Conservation (phyloP, 2,888 invertebrate species). For the Synergus japonicus region DNA sequence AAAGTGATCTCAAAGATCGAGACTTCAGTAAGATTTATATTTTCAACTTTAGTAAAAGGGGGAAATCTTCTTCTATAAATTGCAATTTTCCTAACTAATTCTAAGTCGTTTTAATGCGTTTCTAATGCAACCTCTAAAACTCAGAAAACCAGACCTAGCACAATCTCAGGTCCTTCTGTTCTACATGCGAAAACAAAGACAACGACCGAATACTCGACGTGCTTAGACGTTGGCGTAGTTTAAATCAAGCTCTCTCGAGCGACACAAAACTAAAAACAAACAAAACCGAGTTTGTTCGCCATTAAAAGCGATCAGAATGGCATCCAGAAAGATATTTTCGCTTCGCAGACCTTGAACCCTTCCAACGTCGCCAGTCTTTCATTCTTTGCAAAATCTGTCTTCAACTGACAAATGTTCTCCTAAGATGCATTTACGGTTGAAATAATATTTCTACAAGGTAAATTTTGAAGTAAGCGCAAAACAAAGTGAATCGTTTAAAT, state of each 20-base stretch:
- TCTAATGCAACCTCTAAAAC: not conserved
- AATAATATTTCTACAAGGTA: not conserved
- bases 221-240: conserved; percentile 30
- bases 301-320: conserved; percentile 11
- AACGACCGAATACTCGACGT: not conserved
- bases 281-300: conserved; percentile 2
- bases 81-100: not conserved
- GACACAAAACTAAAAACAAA: conserved; percentile 24
- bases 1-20: not conserved
- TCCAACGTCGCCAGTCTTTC: not conserved
- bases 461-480: no score
- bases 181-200: conserved; percentile 26
- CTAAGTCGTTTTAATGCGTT: not conserved
- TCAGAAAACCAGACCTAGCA: not conserved
- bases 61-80: not conserved
- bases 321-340: conserved; percentile 31
- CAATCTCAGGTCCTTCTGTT: conserved; percentile 12
- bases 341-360: conserved; percentile 14
- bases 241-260: conserved; percentile 17
- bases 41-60: not conserved
- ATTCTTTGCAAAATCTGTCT: not conserved
- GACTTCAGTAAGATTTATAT: not conserved
- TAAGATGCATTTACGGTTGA: not conserved
- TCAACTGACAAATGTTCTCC: conserved; percentile 7
- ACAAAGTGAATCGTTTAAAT: not conserved